Percentiles rank a stretch among this genome's conserved stretches.
phyloP scores from a whole-genome alignment of 1,140 invertebrate genomes.

The Ridgeia piscesae region DNA sequence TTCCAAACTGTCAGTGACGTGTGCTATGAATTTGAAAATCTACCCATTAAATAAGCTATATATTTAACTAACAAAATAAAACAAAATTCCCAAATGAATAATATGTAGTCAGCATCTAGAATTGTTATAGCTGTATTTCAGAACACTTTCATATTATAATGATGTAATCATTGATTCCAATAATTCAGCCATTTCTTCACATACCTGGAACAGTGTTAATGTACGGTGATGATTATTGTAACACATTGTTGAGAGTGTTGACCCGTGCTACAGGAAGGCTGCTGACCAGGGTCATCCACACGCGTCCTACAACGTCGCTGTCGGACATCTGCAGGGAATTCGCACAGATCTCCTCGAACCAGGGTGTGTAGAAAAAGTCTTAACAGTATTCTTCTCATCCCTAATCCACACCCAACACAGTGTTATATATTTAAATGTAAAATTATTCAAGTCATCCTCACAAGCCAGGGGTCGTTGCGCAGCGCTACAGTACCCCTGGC shows the following conservation, averaged over 20 bases:
- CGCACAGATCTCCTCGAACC: constrained; percentile 12
- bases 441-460: too few species aligned
- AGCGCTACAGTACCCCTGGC: too few species aligned
- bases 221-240: not conserved
- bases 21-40: not conserved
- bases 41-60: not conserved
- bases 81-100: not conserved
- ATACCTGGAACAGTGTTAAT: not conserved
- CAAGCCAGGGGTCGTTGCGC: too few species aligned
- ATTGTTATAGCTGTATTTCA: not conserved
- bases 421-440: not conserved
- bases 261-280: constrained; percentile 55
- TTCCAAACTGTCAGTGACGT: not conserved
- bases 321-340: constrained; percentile 63
- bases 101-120: not conserved
- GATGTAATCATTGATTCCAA: not conserved
- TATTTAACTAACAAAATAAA: not conserved
- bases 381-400: not conserved
- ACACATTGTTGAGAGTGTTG: not conserved
- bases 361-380: not conserved
- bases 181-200: not conserved
- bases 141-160: not conserved
- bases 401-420: not conserved
- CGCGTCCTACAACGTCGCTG: constrained; percentile 64
- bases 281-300: constrained; percentile 64